phyloP scores from a whole-genome alignment of 92 coral and sea anemone species.

The Heteractis magnifica region DNA sequence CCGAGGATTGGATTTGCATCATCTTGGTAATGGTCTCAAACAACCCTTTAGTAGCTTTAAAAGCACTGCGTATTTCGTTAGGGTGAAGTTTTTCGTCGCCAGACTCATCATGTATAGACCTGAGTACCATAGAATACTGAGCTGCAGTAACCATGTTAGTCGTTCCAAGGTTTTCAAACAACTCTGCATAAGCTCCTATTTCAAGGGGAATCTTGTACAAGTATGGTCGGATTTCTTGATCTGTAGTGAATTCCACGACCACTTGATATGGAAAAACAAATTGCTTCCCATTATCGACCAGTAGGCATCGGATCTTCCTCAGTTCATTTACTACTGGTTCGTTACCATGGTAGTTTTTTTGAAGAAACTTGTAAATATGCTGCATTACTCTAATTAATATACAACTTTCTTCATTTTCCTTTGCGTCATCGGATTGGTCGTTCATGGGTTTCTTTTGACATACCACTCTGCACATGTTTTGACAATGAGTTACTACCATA shows the following conservation, averaged over 20 bases:
- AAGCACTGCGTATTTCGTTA: conserved; percentile 23
- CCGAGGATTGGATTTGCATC: neutral
- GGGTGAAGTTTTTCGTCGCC: conserved; percentile 43
- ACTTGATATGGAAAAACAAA: conserved; percentile 46
- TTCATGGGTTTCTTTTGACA: neutral
- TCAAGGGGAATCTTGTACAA: conserved; percentile 50
- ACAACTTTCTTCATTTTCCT: neutral
- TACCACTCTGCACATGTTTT: conserved; percentile 42
- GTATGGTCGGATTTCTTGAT: conserved; percentile 55
- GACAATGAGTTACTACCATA: conserved; percentile 60
- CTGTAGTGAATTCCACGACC: conserved; percentile 41
- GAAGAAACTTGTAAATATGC: conserved; percentile 52
- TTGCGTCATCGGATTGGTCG: neutral
- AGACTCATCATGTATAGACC: conserved; percentile 32
- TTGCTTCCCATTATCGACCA: conserved; percentile 51
- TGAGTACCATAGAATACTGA: conserved; percentile 64
- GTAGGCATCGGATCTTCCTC: conserved; percentile 37
- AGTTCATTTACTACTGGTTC: conserved; percentile 11
- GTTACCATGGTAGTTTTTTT: neutral
- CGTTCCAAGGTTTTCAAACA: conserved; percentile 57
- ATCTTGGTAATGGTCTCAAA: conserved; percentile 26
- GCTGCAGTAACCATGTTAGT: conserved; percentile 36
- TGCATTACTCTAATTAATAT: conserved; percentile 40
- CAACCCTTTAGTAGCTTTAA: conserved; percentile 53
- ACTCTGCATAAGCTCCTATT: conserved; percentile 36